Percentiles rank a stretch among this genome's conserved stretches.
Evolutionary conservation across 2,888 invertebrate species (phyloP).

Genomic region (Nezara viridula): DNA sequence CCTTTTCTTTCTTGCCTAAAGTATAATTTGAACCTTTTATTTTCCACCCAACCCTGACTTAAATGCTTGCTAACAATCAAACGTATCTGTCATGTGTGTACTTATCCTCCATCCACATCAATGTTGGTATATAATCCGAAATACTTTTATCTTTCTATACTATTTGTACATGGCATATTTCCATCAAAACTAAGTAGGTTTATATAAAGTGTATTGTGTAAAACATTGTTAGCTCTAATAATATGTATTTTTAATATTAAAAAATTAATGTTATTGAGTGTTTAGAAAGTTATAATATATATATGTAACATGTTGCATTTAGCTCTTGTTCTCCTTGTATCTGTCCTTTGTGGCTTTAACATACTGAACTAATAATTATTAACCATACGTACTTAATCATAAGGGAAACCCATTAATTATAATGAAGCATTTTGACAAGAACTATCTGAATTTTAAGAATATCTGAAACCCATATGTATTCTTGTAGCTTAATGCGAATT

Average conservation of each 20-base stretch:
- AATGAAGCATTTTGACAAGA: constrained; percentile 22
- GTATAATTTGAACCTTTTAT: constrained; percentile 53
- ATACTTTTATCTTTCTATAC: constrained; percentile 40
- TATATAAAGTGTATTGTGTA: constrained; percentile 26
- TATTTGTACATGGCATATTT: constrained; percentile 44
- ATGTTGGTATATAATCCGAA: neutral
- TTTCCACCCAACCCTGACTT: constrained; percentile 50
- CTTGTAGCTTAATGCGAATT: constrained; percentile 53
- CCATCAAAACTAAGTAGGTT: constrained; percentile 16
- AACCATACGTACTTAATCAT: constrained; percentile 37
- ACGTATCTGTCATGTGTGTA: constrained; percentile 62
- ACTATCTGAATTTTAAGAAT: constrained; percentile 31
- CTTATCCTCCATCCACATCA: constrained; percentile 51
- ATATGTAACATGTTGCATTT: constrained; percentile 57
- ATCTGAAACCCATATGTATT: neutral
- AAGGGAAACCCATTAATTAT: constrained; percentile 13
- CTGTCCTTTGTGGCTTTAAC: constrained; percentile 58
- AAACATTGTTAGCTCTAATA: constrained; percentile 53
- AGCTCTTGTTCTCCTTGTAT: constrained; percentile 54
- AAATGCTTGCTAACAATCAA: constrained; percentile 63
- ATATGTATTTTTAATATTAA: constrained; percentile 58
- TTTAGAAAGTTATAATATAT: constrained; percentile 55
- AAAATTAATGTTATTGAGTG: constrained; percentile 42
- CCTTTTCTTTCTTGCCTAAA: constrained; percentile 43
- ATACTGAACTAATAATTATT: constrained; percentile 39